Evolutionary conservation across 1,140 invertebrate species (phyloP).

Genomic region (Euschistus heros): DNA sequence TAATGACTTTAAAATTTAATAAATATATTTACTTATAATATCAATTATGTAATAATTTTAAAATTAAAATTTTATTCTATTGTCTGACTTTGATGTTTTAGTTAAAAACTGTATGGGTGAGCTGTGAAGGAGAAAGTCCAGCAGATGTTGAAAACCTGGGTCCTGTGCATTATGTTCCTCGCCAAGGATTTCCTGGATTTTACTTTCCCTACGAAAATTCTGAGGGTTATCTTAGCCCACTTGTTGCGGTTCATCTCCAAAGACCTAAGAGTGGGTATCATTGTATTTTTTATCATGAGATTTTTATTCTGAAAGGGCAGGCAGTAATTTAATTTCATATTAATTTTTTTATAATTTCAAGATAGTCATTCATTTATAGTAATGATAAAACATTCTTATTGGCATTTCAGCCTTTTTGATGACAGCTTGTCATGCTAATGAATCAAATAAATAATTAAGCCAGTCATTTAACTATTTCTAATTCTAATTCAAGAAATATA

Average conservation of each 20-base stretch:
- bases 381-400: neutral
- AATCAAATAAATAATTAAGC: too few relatives aligned
- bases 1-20: neutral
- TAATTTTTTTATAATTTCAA: neutral
- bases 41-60: neutral
- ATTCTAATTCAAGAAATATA: too few relatives aligned
- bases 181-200: slow-evolving; percentile 36
- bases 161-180: slow-evolving; percentile 38
- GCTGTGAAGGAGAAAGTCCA: slow-evolving; percentile 45
- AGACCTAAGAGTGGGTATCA: slow-evolving; percentile 33
- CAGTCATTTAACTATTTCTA: neutral
- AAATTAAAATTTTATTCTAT: neutral
- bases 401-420: neutral
- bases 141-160: slow-evolving; percentile 47
- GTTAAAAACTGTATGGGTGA: slow-evolving; percentile 41
- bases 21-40: neutral
- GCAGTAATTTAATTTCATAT: neutral
- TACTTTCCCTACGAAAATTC: slow-evolving; percentile 37
- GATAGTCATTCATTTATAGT: neutral
- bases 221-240: slow-evolving; percentile 43
- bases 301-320: too few relatives aligned
- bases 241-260: slow-evolving; percentile 46
- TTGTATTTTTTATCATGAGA: neutral
- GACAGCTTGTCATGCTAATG: neutral
- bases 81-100: slow-evolving; percentile 5